These are phyloP conservation scores for Ptyas mucosa DNA, from an alignment of 2,113 vertebrate genomes.

Conservation along the genomic window DNA sequence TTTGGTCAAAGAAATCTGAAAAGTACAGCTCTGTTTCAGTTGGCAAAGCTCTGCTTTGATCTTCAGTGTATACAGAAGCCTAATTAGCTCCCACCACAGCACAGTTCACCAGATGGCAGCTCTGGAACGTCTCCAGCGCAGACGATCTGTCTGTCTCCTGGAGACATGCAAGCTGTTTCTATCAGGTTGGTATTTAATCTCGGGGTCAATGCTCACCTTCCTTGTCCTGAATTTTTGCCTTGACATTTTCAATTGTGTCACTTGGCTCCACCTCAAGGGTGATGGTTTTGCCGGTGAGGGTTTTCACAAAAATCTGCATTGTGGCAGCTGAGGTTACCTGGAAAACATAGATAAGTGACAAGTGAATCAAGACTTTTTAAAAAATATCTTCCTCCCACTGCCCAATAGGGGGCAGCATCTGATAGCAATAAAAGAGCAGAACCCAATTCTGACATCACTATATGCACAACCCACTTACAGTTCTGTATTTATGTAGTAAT, in stretches of 20 bases:
- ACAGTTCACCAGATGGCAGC: background rate
- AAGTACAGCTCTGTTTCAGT: background rate
- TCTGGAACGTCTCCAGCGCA: background rate
- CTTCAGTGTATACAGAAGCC: background rate
- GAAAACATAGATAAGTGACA: background rate
- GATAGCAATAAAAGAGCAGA: background rate
- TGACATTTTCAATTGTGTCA: constrained; percentile 90
- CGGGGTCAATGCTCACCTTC: constrained; percentile 70
- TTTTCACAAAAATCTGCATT: constrained; percentile 95
- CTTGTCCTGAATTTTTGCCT: constrained; percentile 90
- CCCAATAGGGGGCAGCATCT: background rate
- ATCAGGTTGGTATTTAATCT: too few relatives aligned
- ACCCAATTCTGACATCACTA: background rate
- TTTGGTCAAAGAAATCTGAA: background rate
- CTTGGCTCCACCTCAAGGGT: constrained; percentile 90
- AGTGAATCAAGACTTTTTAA: background rate
- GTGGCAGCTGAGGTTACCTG: constrained; percentile 47
- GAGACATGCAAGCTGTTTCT: background rate
- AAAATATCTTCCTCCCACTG: background rate
- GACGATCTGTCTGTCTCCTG: background rate
- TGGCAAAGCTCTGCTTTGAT: background rate
- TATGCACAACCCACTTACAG: background rate
- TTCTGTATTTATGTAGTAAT: background rate
- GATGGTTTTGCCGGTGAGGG: constrained; percentile 89
- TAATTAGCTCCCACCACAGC: background rate